Evolutionary conservation across 2,113 vertebrate species (phyloP).

Genomic region (Dendropsophus ebraccatus): DNA sequence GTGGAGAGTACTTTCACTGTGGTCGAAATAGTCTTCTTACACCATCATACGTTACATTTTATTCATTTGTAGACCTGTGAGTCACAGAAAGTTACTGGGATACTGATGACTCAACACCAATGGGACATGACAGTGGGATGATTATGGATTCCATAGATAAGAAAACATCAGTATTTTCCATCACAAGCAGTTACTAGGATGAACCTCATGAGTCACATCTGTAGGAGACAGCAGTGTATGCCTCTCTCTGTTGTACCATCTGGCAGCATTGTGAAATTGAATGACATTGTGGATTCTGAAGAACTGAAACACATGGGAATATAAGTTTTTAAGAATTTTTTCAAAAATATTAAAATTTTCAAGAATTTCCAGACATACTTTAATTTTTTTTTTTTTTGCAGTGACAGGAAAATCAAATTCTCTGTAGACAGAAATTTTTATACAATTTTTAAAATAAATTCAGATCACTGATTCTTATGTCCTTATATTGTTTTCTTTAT

Average conservation of each 20-base stretch:
- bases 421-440: too few relatives aligned
- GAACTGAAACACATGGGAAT: not conserved
- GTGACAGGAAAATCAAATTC: not conserved
- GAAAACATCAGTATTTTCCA: not conserved
- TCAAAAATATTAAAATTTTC: not conserved
- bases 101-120: not conserved
- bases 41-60: not conserved
- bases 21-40: too few relatives aligned
- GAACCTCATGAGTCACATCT: slow-evolving; percentile 23
- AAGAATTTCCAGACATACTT: not conserved
- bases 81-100: not conserved
- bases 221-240: not conserved
- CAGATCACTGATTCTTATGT: too few relatives aligned
- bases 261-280: not conserved
- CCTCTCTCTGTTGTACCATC: slow-evolving; percentile 18
- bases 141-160: slow-evolving; percentile 1
- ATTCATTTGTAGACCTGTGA: not conserved
- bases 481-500: too few relatives aligned
- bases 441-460: too few relatives aligned
- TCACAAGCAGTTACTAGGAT: not conserved
- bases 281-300: not conserved
- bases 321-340: not conserved
- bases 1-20: too few relatives aligned
- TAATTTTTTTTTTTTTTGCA: not conserved
- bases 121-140: not conserved